Percentiles rank a stretch among this genome's conserved stretches.
phyloP scores from a whole-genome alignment of 2,888 invertebrate genomes.

The Perizoma flavofasciatum region DNA sequence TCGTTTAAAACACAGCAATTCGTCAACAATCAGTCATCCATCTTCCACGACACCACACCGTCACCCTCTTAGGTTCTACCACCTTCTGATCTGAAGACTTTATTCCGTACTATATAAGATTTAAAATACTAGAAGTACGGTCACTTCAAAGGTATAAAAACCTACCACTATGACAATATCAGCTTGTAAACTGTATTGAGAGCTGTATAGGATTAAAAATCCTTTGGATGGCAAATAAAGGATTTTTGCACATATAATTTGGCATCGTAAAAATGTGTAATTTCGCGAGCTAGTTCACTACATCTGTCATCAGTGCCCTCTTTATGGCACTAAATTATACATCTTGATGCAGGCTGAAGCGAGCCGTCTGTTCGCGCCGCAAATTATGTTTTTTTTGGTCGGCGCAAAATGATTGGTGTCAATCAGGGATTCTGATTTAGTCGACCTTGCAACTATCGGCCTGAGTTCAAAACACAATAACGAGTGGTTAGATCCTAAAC shows the following conservation, averaged over 20 bases:
- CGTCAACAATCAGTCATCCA: constrained; percentile 41
- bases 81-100: background rate
- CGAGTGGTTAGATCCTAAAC: too few relatives aligned
- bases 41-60: constrained; percentile 33
- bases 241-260: constrained; percentile 44
- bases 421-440: constrained; percentile 26
- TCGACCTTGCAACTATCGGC: constrained; percentile 13
- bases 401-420: constrained; percentile 33
- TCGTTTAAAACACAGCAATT: constrained; percentile 31
- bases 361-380: constrained; percentile 17
- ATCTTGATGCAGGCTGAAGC: constrained; percentile 28
- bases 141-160: background rate
- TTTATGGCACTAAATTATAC: constrained; percentile 61
- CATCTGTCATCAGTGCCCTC: constrained; percentile 56
- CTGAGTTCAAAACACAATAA: background rate
- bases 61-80: background rate
- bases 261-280: constrained; percentile 50
- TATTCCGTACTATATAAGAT: background rate
- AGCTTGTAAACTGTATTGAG: constrained; percentile 1
- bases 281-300: constrained; percentile 41
- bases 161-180: background rate
- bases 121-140: background rate
- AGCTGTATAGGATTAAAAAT: background rate
- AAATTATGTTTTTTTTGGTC: constrained; percentile 32
- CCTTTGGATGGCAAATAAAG: background rate